Percentiles rank a stretch among this genome's conserved stretches.
Evolutionary conservation across 1,140 invertebrate genomes (phyloP).

Genomic region (Bombus huntii): DNA sequence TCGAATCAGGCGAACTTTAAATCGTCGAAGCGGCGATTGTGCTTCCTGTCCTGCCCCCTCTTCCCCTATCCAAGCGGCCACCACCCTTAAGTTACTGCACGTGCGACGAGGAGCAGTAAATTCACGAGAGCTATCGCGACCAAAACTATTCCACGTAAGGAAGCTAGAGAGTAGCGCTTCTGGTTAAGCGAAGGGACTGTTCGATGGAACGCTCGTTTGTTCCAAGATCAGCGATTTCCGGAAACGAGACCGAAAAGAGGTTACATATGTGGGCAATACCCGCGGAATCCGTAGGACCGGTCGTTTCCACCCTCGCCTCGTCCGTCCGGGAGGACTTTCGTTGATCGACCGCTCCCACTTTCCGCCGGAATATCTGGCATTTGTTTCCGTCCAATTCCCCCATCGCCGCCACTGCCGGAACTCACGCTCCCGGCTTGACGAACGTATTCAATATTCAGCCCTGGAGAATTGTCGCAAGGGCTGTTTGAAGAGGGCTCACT

Average conservation of each 20-base stretch:
- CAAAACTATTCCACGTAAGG: conserved; percentile 65
- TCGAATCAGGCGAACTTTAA: conserved; percentile 61
- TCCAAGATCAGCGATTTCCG: conserved; percentile 68
- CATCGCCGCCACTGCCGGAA: neutral
- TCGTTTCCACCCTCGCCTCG: conserved; percentile 8
- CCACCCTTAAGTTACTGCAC: conserved; percentile 58
- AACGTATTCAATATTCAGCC: conserved; percentile 63
- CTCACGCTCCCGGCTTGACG: conserved; percentile 60
- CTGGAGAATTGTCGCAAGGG: neutral
- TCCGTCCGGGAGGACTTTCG: conserved; percentile 37
- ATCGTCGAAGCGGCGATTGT: conserved; percentile 48
- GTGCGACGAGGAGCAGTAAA: conserved; percentile 64
- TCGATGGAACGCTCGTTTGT: conserved; percentile 45
- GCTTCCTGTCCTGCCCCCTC: neutral
- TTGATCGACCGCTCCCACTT: conserved; percentile 62
- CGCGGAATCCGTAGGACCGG: conserved; percentile 39
- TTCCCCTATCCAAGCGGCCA: neutral
- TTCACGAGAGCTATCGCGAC: conserved; percentile 60
- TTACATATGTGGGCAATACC: conserved; percentile 66
- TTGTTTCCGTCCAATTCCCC: conserved; percentile 65
- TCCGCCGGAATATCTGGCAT: conserved; percentile 65
- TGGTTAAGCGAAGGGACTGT: conserved; percentile 18
- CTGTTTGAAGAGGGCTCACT: neutral
- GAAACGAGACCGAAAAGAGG: conserved; percentile 62
- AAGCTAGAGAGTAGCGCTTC: neutral